These are phyloP conservation scores for Hydractinia echinata DNA, from an alignment of 30 jellyfish, hydroid and myxozoan species.

Conservation along the genomic window DNA sequence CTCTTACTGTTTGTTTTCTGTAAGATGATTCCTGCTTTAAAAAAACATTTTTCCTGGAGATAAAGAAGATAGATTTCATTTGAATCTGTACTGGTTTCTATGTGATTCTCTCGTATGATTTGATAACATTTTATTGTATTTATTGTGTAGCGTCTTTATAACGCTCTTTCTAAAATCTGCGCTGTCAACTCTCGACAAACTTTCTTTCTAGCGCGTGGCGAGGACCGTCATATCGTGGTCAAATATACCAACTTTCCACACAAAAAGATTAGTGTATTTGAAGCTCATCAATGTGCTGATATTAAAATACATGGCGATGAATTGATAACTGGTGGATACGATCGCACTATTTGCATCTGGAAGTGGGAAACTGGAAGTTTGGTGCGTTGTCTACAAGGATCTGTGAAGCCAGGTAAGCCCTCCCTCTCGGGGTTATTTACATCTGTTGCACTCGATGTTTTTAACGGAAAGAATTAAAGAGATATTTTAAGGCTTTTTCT, in stretches of 20 bases:
- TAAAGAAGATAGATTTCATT: too few species aligned
- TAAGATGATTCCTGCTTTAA: too few species aligned
- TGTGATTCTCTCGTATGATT: too few species aligned
- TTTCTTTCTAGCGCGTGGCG: conserved; percentile 25
- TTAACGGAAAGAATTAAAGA: too few species aligned
- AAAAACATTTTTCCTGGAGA: too few species aligned
- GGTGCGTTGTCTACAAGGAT: conserved; percentile 32
- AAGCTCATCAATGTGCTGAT: conserved; percentile 45
- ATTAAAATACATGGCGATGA: conserved; percentile 24
- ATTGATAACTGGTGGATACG: conserved; percentile 36
- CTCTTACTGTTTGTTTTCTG: background rate
- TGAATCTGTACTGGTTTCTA: too few species aligned
- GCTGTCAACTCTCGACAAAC: too few species aligned
- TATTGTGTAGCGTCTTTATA: too few species aligned
- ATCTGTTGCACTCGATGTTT: too few species aligned
- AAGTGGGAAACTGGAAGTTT: conserved; percentile 26
- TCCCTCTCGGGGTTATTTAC: background rate
- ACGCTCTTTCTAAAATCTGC: too few species aligned
- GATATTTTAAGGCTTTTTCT: too few species aligned
- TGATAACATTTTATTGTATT: too few species aligned
- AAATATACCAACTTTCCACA: conserved; percentile 36
- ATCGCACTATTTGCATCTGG: conserved; percentile 37
- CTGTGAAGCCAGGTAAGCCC: conserved; percentile 35
- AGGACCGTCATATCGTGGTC: conserved; percentile 43
- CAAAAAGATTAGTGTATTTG: conserved; percentile 34